phyloP scores from a whole-genome alignment of 2,888 invertebrate genomes.

The Augochlorella aurata region DNA sequence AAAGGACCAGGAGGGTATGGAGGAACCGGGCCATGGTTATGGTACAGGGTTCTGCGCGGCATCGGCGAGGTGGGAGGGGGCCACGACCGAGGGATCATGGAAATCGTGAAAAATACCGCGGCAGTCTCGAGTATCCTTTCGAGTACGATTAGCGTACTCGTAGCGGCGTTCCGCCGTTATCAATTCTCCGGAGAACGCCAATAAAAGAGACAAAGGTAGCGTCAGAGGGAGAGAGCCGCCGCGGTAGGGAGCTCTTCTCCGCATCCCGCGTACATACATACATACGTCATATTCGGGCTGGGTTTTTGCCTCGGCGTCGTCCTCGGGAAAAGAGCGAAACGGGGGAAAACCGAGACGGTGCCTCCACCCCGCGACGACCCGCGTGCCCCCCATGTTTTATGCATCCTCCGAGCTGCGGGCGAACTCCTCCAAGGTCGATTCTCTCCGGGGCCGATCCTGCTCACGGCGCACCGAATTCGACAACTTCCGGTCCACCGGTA shows the following conservation, averaged over 20 bases:
- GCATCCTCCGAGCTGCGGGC: conserved; percentile 64
- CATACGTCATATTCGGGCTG: conserved; percentile 67
- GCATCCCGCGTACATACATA: conserved; percentile 66
- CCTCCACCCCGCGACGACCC: background rate
- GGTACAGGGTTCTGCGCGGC: background rate
- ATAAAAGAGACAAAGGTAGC: conserved; percentile 76
- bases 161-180: conserved; percentile 73
- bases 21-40: conserved; percentile 35
- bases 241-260: conserved; percentile 58
- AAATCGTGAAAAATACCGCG: conserved; percentile 72
- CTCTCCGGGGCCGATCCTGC: conserved; percentile 35
- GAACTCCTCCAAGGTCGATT: conserved; percentile 54
- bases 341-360: conserved; percentile 7
- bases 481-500: no score
- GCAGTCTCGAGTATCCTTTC: conserved; percentile 73
- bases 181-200: conserved; percentile 76
- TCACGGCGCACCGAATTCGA: conserved; percentile 21
- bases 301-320: conserved; percentile 56
- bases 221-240: conserved; percentile 55
- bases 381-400: conserved; percentile 76
- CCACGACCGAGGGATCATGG: conserved; percentile 55
- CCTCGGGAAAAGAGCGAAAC: conserved; percentile 49
- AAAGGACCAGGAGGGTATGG: conserved; percentile 52
- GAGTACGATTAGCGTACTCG: conserved; percentile 72
- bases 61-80: background rate